Evolutionary conservation across 2,888 invertebrate species (phyloP).

Genomic region (Nomada fucata): DNA sequence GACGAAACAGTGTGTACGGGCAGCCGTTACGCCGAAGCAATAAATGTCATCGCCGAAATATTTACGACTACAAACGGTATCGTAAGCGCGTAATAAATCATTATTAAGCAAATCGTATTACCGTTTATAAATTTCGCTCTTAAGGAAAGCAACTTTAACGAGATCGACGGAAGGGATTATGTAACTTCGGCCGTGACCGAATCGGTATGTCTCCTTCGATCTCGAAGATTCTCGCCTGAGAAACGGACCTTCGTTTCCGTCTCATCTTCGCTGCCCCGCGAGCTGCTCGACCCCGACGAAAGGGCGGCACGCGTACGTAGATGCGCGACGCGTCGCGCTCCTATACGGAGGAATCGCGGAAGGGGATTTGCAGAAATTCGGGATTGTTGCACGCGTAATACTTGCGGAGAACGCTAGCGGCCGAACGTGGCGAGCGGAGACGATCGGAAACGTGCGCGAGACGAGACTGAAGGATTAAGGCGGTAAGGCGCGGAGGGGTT

Average conservation of each 20-base stretch:
- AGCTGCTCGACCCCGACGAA: too few relatives aligned
- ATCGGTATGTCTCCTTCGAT: slow-evolving; percentile 26
- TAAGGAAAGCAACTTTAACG: slow-evolving; percentile 65
- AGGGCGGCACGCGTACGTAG: too few relatives aligned
- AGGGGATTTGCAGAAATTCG: too few relatives aligned
- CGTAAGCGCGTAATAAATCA: slow-evolving; percentile 65
- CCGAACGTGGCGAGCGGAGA: background rate
- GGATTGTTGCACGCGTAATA: background rate
- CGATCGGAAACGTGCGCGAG: background rate
- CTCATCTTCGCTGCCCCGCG: background rate
- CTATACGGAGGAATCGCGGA: too few relatives aligned
- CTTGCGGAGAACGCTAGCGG: background rate
- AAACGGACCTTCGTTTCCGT: slow-evolving; percentile 20
- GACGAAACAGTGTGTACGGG: slow-evolving; percentile 42
- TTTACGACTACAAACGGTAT: slow-evolving; percentile 63
- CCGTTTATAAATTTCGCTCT: slow-evolving; percentile 64
- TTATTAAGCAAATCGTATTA: slow-evolving; percentile 72
- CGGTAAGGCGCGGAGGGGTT: background rate
- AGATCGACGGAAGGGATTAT: slow-evolving; percentile 65
- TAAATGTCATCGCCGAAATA: slow-evolving; percentile 63
- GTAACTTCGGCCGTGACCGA: slow-evolving; percentile 45
- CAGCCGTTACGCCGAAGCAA: slow-evolving; percentile 47
- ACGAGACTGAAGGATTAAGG: background rate
- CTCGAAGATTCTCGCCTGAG: slow-evolving; percentile 16
- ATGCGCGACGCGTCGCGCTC: too few relatives aligned